A percentile compares a stretch with the other conserved stretches of the same genome.
Evolutionary conservation across 2,113 vertebrate species (phyloP).

Genomic region (Larimichthys crocea): DNA sequence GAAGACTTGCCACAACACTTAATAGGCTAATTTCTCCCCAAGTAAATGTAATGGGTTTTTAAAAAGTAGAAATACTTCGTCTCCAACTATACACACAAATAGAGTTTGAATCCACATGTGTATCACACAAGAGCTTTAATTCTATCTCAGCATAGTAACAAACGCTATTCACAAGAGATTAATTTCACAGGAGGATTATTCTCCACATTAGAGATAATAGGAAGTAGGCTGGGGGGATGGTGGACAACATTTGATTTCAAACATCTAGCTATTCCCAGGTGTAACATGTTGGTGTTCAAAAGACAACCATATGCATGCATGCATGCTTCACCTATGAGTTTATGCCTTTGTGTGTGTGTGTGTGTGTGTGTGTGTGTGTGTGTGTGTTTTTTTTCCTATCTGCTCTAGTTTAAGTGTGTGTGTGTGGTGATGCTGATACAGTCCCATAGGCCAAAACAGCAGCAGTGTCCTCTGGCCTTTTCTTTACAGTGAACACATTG

Average conservation of each 20-base stretch:
- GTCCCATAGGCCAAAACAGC: slow-evolving; percentile 41
- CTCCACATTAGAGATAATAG: slow-evolving; percentile 79
- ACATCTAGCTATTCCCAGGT: slow-evolving; percentile 81
- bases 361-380: not conserved
- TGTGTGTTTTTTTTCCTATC: slow-evolving; percentile 1
- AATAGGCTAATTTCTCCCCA: not conserved
- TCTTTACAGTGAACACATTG: slow-evolving; percentile 29
- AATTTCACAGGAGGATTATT: slow-evolving; percentile 84
- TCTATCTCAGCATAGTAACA: slow-evolving; percentile 79
- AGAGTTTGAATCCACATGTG: slow-evolving; percentile 10
- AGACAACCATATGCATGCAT: not conserved
- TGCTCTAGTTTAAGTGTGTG: slow-evolving; percentile 23
- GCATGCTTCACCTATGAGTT: not conserved
- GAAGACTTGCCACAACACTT: not conserved
- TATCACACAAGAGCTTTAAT: slow-evolving; percentile 74
- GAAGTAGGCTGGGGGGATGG: slow-evolving; percentile 57
- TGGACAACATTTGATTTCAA: slow-evolving; percentile 77
- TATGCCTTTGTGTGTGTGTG: slow-evolving; percentile 9
- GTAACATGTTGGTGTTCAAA: slow-evolving; percentile 69
- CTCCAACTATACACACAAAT: not conserved
- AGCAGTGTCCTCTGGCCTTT: slow-evolving; percentile 45
- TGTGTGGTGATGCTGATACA: slow-evolving; percentile 28
- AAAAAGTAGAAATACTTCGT: not conserved
- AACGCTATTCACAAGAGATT: slow-evolving; percentile 83
- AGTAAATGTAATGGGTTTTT: too few relatives aligned